Evolutionary conservation across 2,797 vertebrate genomes (phyloP).

Genomic region (Mormyrus hasselquistii): DNA sequence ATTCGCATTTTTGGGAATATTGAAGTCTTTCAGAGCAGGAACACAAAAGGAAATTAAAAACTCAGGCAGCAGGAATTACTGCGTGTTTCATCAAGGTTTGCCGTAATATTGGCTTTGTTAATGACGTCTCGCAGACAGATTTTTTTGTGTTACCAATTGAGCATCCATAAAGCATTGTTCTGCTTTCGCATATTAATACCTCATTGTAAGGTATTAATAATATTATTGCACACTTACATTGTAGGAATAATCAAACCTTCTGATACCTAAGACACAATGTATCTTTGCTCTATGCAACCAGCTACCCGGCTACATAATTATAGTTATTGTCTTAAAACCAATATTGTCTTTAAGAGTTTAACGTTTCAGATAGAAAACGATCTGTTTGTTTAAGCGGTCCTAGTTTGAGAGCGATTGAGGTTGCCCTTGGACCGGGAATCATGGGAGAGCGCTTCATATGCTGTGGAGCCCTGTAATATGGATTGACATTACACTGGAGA

Average conservation of each 20-base stretch:
- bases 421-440: slow-evolving; percentile 1
- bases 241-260: not conserved
- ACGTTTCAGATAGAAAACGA: not conserved
- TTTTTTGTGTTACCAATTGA: not conserved
- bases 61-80: not conserved
- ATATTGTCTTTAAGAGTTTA: slow-evolving; percentile 7
- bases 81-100: not conserved
- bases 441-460: slow-evolving; percentile 40
- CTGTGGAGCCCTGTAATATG: slow-evolving; percentile 41
- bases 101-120: not conserved
- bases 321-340: slow-evolving; percentile 15
- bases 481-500: slow-evolving; percentile 53
- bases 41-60: not conserved
- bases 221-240: not conserved
- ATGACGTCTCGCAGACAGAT: not conserved
- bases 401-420: not conserved
- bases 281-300: not conserved
- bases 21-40: not conserved
- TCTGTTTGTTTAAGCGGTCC: not conserved
- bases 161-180: not conserved
- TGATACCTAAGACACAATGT: not conserved
- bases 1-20: not conserved
- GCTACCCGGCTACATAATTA: not conserved
- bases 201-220: not conserved
- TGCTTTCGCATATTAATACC: not conserved